phyloP scores from a whole-genome alignment of 2,888 invertebrate genomes.

The Meta bourneti region DNA sequence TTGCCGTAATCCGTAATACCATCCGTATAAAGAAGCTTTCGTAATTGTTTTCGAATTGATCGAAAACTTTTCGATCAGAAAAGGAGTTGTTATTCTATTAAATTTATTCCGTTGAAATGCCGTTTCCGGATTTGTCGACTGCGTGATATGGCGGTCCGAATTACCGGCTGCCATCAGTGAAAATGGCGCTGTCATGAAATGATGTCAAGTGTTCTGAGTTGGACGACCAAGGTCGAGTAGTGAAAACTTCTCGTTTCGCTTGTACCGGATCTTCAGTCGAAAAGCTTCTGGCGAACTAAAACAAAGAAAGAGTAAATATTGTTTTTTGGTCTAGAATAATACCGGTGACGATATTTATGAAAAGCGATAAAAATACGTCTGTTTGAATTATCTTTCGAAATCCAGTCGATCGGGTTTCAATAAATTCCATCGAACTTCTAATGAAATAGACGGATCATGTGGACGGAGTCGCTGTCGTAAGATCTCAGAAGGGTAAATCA shows the following conservation, averaged over 20 bases:
- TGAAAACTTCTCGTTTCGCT: conserved; percentile 40
- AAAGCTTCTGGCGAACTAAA: not conserved
- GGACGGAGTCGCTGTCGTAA: too few relatives aligned
- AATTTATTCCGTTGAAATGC: not conserved
- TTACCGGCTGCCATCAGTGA: not conserved
- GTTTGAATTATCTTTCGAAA: too few relatives aligned
- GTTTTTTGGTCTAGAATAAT: not conserved
- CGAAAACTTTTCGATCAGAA: not conserved
- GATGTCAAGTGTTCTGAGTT: conserved; percentile 1
- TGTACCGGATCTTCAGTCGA: conserved; percentile 23
- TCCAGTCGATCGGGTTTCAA: too few relatives aligned
- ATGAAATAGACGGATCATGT: too few relatives aligned
- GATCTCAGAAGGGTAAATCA: too few relatives aligned
- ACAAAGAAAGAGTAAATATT: not conserved
- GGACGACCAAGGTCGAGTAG: conserved; percentile 23
- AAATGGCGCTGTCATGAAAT: not conserved
- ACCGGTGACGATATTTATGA: not conserved
- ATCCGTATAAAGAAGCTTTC: not conserved
- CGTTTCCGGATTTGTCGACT: not conserved
- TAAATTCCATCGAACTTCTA: too few relatives aligned
- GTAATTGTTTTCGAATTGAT: not conserved
- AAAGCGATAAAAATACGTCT: too few relatives aligned
- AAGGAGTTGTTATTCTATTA: not conserved
- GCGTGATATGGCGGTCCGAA: not conserved
- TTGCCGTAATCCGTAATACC: too few relatives aligned